Evolutionary conservation across 2,113 vertebrate genomes (phyloP), one percentile per base, ranked within the genome.

Genomic region (Fukomys damarensis): DNA sequence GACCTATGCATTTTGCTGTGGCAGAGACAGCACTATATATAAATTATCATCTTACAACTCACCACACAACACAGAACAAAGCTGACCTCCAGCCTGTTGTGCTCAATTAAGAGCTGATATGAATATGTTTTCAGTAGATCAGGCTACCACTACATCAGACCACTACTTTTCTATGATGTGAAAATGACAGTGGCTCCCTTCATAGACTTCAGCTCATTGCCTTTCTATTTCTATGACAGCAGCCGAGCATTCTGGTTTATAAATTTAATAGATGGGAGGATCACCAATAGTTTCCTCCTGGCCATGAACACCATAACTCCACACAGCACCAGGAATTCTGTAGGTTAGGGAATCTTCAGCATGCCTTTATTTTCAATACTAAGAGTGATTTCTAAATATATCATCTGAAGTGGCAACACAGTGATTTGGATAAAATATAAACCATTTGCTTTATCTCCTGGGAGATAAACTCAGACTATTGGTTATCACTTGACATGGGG

Each of bases 181-280:
- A 66, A 59, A 14, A 66, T 74, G 30, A 65, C 3, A 81, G 38
- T 9, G 35, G 19, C 38, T 94, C 35, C 17, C 43, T 80, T 70
- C 32, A 26, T 28, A 38, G n/a, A 3, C 32, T 91, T 93, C 38
- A 74, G 30, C 17, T 68, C 77, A 68, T 24, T 86, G 54, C 24
- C 41, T 88, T 58, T 82, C 11, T 95, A 54, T 58, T 95, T 93
- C 43, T 91, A 26, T 38, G 38, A 95, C 58, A 79, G 13, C 77
- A 38, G 17, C 24, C 61, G 61, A 9, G 41, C 24, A 32, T 61
- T 83, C 68, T 5, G 0, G 28, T 59, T 66, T 58, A 43, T 74
- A 89, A 81, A 58, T 20, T 24, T 20, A 76, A 28, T 6, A 43
- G 11, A 26, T 10, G 41, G 1, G 1, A 70, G 9, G 26, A 68